These are phyloP conservation scores for Rhagoletis zephyria DNA, from an alignment of 1,140 invertebrate species.

Conservation along the genomic window DNA sequence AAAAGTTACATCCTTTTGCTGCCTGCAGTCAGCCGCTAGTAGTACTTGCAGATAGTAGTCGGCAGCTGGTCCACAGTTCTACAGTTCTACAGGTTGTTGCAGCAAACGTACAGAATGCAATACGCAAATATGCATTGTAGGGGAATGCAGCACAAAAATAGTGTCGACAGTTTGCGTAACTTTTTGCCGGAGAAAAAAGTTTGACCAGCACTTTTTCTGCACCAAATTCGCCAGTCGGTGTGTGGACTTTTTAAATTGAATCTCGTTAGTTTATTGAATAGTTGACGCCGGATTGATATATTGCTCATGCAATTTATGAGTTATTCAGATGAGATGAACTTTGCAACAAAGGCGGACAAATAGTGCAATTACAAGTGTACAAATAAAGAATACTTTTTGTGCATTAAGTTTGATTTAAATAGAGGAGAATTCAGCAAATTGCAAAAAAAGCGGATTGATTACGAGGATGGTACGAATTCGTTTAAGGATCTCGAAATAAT, in stretches of 20 bases:
- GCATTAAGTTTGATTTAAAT: too few relatives aligned
- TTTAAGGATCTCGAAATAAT: too few relatives aligned
- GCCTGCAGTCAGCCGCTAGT: not conserved
- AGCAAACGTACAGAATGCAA: not conserved
- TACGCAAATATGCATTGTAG: not conserved
- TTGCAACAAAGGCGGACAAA: slow-evolving; percentile 35
- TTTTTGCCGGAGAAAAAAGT: not conserved
- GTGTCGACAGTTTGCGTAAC: not conserved
- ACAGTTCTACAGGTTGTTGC: slow-evolving; percentile 41
- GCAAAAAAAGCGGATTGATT: too few relatives aligned
- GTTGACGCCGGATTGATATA: slow-evolving; percentile 44
- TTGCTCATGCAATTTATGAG: slow-evolving; percentile 47
- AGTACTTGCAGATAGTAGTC: not conserved
- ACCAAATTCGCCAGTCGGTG: not conserved
- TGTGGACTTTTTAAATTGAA: slow-evolving; percentile 48
- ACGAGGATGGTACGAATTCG: too few relatives aligned
- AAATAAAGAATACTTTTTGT: not conserved
- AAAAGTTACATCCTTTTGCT: slow-evolving; percentile 44
- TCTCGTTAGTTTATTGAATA: slow-evolving; percentile 52
- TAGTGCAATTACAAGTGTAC: not conserved
- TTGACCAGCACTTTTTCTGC: not conserved
- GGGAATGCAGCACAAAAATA: too few relatives aligned
- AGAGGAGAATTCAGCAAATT: too few relatives aligned
- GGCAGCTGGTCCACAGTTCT: too few relatives aligned
- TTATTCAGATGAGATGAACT: slow-evolving; percentile 47